Evolutionary conservation across 2,113 vertebrate genomes (phyloP), one percentile per base, ranked within the genome.

Genomic region (Microtus pennsylvanicus): DNA sequence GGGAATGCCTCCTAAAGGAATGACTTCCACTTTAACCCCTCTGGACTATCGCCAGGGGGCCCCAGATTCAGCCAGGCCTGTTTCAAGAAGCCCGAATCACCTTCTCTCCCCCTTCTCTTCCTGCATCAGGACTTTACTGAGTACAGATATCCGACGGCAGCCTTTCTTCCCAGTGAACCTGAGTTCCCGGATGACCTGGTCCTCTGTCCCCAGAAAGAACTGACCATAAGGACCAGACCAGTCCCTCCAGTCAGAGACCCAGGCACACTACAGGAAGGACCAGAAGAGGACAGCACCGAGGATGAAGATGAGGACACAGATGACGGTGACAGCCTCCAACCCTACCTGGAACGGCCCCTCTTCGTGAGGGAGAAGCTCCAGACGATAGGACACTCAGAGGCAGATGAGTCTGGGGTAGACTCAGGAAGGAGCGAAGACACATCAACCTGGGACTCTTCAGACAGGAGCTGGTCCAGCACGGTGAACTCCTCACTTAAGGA

Each of bases 51-150:
- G 67, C 63, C 5, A 30, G 38, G 24, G 33, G 38, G 33, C 22
- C 10, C 24, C 70, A n/a, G 2, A 24, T 63, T 6, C 42, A 21
- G 61, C 10, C 17, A 65, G 8, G 1, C 33, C 4, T 8, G 12
- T 50, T 55, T 94, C 47, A 3, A 33, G 82, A 93, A 91, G 38
- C 70, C 91, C 86, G 16, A 87, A 14, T 55, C 8, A 21, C 50
- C 82, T 55, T 21, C 52, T 89, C 76, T 89, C 76, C 81, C 94
- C 94, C 45, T 90, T 50, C 42, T 47, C 33, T 35, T 69, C 21
- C 75, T 77, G 17, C 14, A 96, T 67, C 88, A 98, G 97, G 92
- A 95, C 81, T 97, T 97, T 74, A 87, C 95, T 42, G 85, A 69
- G 35, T n/a, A 67, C 89, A 76, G 69, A 94, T 5, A 4, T 24